A percentile compares a stretch with the other conserved stretches of the same genome.
Evolutionary conservation across 2,797 vertebrate genomes (phyloP).

Genomic region (Danio albolineatus): DNA sequence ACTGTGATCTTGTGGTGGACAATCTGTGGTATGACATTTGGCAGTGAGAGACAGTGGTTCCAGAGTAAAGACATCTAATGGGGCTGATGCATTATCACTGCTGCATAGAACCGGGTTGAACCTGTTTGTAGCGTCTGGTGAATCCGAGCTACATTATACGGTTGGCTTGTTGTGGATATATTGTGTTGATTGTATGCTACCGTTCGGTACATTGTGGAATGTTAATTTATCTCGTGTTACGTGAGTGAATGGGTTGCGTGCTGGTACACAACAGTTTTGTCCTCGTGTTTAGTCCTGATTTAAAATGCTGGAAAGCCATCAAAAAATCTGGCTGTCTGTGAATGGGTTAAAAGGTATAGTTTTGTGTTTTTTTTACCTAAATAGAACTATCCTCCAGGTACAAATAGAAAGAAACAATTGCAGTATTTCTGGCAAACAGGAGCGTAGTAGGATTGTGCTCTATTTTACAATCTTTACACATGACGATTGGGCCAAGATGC

Average conservation of each 20-base stretch:
- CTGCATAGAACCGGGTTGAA: constrained; percentile 48
- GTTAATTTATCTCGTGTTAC: constrained; percentile 2
- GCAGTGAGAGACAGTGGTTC: constrained; percentile 72
- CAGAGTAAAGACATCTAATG: constrained; percentile 33
- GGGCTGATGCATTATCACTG: constrained; percentile 39
- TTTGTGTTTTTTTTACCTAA: constrained; percentile 53
- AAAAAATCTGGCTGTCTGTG: constrained; percentile 20
- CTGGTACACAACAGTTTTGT: constrained; percentile 24
- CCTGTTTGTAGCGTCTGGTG: constrained; percentile 25
- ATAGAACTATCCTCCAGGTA: constrained; percentile 61
- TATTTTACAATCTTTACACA: constrained; percentile 62
- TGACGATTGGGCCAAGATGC: constrained; percentile 55
- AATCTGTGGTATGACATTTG: constrained; percentile 53
- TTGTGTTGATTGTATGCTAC: constrained; percentile 12
- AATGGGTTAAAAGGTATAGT: constrained; percentile 36
- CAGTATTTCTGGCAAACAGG: constrained; percentile 73
- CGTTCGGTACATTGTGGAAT: constrained; percentile 38
- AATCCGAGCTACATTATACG: constrained; percentile 27
- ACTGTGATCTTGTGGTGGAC: constrained; percentile 27
- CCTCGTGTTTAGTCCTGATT: constrained; percentile 15
- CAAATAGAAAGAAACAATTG: constrained; percentile 49
- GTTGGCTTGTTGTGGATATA: constrained; percentile 17
- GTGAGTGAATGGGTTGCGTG: constrained; percentile 10
- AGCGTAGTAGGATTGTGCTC: constrained; percentile 81
- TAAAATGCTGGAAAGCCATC: constrained; percentile 33